Evolutionary conservation across 2,113 vertebrate genomes (phyloP), one percentile per base, ranked within the genome.

Genomic region (Lanius collurio): DNA sequence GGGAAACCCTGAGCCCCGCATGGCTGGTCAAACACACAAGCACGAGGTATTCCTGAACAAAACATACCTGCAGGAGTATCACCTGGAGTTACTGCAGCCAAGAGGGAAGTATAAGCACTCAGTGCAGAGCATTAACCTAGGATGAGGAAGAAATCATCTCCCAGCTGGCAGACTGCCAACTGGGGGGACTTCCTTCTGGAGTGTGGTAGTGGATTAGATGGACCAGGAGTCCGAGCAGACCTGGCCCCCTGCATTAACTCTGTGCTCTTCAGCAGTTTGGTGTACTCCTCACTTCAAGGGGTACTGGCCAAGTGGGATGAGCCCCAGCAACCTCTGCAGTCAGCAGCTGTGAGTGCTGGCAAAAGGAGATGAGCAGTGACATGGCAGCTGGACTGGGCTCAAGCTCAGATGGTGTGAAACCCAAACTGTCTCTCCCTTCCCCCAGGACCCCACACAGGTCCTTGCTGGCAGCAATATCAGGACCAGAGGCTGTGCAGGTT

Each of bases 1-100:
- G 27, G 60, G 55, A 64, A 89, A 49, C 9, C 59, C 46, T 0
- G 0, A 80, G 68, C 50, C 52, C 37, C 39, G 9, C 2, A 0
- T 3, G 26, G 41, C 77, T 56, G 44, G 15, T 39, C n/a, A 68
- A 65, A 85, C 18, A 30, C 75, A n/a, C 4, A 6, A 47, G 24
- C 31, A 60, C 15, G 7, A 62, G 18, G 41, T 22, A 30, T 37
- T 76, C 55, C 65, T 76, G 55, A 87, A 18, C 59, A 62, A 74
- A 85, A 80, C 50, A 33, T 19, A 56, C 64, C 33, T 67, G 71
- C 37, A 35, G 37, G 24, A 91, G 27, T 28, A 65, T 73, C 42
- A 33, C 37, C 74, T 65, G 59, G 14, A 79, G n/a, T 69, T 57
- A 49, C n/a, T 65, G 21, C 78, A 83, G 82, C 46, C 63, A 47